phyloP scores from a whole-genome alignment of 2,888 invertebrate species.

The Lapara coniferarum region DNA sequence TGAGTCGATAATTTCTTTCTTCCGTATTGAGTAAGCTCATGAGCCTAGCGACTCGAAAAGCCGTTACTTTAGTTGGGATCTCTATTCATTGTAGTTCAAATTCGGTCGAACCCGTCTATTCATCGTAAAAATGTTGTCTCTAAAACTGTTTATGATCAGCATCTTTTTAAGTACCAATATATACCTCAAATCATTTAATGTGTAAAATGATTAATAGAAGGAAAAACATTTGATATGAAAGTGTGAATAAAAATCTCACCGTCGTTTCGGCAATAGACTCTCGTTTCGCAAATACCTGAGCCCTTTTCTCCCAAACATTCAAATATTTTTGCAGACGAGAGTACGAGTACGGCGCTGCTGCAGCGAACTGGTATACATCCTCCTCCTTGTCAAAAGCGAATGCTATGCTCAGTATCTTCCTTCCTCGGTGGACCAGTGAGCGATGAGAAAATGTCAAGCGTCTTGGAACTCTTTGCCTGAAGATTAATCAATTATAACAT shows the following conservation, averaged over 20 bases:
- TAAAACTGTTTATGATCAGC: too few species aligned
- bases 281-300: conserved; percentile 86
- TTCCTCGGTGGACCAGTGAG: conserved; percentile 93
- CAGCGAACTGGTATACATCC: conserved; percentile 97
- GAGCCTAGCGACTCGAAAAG: too few species aligned
- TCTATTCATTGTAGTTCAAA: too few species aligned
- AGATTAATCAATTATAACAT: conserved; percentile 25
- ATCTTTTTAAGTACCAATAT: too few species aligned
- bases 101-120: too few species aligned
- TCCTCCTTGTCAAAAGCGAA: conserved; percentile 98
- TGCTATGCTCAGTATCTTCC: conserved; percentile 96
- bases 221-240: too few species aligned
- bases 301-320: conserved; percentile 86
- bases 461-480: conserved; percentile 90
- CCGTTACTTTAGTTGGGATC: too few species aligned
- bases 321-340: conserved; percentile 94
- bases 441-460: conserved; percentile 96
- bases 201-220: too few species aligned
- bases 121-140: too few species aligned
- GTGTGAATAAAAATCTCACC: conserved; percentile 63
- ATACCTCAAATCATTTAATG: too few species aligned
- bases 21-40: too few species aligned
- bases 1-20: too few species aligned
- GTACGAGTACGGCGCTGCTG: conserved; percentile 98
- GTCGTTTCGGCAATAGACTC: conserved; percentile 87